Conservation (phyloP, 2,797 vertebrate genomes). For the Cuniculus paca region DNA sequence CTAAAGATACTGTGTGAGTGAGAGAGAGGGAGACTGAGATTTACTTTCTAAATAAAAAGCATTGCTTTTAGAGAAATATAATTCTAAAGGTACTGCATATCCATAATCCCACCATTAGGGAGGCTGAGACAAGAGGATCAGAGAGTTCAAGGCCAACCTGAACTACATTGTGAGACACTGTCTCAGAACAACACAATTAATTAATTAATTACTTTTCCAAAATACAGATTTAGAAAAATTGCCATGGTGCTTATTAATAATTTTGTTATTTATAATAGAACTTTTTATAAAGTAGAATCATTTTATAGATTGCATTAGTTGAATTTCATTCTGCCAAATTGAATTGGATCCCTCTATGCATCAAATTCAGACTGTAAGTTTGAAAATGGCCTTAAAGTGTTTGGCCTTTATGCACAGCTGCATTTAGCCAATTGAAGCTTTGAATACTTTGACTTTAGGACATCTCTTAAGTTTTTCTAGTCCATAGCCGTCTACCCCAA, state of each 20-base stretch:
- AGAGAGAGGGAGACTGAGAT: background rate
- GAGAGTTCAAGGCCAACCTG: background rate
- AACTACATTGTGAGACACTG: background rate
- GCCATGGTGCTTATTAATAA: background rate
- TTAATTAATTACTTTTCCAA: background rate
- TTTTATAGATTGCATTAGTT: background rate
- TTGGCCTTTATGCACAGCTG: background rate
- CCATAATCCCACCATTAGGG: background rate
- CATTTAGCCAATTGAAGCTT: background rate
- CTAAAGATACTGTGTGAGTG: background rate
- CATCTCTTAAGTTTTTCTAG: background rate
- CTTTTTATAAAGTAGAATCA: conserved; percentile 2
- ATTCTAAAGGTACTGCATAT: background rate
- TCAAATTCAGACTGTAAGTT: background rate
- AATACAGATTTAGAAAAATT: conserved; percentile 21
- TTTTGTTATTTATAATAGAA: conserved; percentile 12
- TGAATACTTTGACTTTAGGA: background rate
- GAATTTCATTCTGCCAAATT: background rate
- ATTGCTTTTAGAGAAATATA: conserved; percentile 34
- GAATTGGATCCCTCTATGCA: background rate
- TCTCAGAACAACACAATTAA: background rate
- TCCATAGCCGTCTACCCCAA: background rate
- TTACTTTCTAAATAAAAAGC: conserved; percentile 39
- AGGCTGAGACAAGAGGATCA: background rate
- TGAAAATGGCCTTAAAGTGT: background rate